phyloP scores from a whole-genome alignment of 2,113 vertebrate genomes.

The Illadopsis cleaveri region DNA sequence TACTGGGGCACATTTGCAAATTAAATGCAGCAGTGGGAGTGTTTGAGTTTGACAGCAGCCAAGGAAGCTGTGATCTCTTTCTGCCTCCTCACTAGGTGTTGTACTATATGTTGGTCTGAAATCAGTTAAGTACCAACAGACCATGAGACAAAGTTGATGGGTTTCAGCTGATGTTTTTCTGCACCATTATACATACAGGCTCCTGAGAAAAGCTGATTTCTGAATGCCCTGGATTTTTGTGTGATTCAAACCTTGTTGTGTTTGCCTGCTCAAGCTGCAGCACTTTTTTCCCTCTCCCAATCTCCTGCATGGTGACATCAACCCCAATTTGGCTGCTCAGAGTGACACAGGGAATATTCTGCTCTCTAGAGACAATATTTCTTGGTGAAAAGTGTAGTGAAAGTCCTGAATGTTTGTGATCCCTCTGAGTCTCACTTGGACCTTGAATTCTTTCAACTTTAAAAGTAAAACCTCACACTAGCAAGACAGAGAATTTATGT shows the following conservation, averaged over 20 bases:
- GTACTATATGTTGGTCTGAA: background rate
- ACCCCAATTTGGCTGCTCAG: background rate
- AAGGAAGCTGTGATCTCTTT: conserved; percentile 9
- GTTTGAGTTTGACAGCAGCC: conserved; percentile 1
- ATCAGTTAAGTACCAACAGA: background rate
- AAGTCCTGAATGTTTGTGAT: background rate
- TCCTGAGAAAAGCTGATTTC: background rate
- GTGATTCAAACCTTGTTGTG: background rate
- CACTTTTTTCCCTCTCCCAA: background rate
- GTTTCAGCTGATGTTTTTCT: background rate
- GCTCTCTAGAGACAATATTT: background rate
- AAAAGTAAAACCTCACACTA: background rate
- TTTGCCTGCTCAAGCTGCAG: background rate
- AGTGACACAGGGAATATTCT: background rate
- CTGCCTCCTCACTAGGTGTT: background rate
- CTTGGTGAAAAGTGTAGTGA: background rate
- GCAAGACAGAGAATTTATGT: background rate
- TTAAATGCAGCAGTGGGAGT: conserved; percentile 4
- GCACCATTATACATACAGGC: background rate
- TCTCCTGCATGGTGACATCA: background rate
- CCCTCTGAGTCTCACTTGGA: background rate
- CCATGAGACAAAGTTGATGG: background rate
- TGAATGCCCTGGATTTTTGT: background rate
- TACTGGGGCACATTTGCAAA: background rate
- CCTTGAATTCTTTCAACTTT: background rate